These are phyloP conservation scores for Listronotus bonariensis DNA, from an alignment of 1,140 invertebrate genomes.

Conservation along the genomic window DNA sequence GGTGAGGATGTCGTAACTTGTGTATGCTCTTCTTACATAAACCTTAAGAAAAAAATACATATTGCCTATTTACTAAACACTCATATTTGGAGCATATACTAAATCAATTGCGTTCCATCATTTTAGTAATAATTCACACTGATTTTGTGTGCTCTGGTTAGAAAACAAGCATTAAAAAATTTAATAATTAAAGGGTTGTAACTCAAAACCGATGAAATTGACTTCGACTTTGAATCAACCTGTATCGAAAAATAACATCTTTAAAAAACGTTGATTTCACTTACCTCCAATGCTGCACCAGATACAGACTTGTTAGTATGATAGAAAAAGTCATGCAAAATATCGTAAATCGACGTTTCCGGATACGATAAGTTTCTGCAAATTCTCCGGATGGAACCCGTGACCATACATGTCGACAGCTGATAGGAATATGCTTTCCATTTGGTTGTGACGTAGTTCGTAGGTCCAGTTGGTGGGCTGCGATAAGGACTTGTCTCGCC, in stretches of 20 bases:
- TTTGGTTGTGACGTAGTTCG: conserved; percentile 95
- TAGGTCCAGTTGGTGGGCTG: conserved; percentile 97
- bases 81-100: too few relatives aligned
- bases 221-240: too few relatives aligned
- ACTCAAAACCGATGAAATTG: too few relatives aligned
- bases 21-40: conserved; percentile 93
- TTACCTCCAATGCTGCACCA: conserved; percentile 86
- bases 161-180: too few relatives aligned
- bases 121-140: too few relatives aligned
- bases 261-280: neutral
- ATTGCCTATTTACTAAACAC: too few relatives aligned
- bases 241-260: too few relatives aligned
- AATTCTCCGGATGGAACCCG: conserved; percentile 95
- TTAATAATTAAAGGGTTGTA: too few relatives aligned
- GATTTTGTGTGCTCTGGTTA: too few relatives aligned
- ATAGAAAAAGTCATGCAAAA: conserved; percentile 98
- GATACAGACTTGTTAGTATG: conserved; percentile 73
- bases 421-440: conserved; percentile 98
- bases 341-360: conserved; percentile 98
- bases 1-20: conserved; percentile 91
- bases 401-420: conserved; percentile 98
- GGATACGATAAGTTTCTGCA: conserved; percentile 95
- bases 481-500: conserved; percentile 79
- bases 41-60: conserved; percentile 57
- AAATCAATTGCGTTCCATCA: too few relatives aligned